Conservation (phyloP, 2,797 vertebrate species). For the Acomys russatus region DNA sequence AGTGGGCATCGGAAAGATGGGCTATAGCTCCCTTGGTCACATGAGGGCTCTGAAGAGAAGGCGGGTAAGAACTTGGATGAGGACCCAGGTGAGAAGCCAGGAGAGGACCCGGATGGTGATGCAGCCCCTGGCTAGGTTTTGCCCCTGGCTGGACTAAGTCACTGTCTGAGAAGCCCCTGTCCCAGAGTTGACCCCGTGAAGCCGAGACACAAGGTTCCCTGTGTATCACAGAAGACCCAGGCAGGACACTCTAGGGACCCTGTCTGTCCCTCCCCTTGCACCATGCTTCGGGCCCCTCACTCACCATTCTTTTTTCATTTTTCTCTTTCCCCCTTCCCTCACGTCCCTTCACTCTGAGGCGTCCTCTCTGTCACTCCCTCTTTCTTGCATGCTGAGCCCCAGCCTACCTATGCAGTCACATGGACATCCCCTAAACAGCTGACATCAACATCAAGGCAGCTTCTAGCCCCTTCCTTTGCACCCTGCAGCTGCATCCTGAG, state of each 20-base stretch:
- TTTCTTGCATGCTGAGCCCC: background rate
- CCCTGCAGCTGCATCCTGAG: background rate
- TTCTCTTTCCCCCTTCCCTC: background rate
- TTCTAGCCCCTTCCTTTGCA: conserved; percentile 11
- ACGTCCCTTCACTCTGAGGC: background rate
- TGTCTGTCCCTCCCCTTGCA: background rate
- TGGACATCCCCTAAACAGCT: background rate
- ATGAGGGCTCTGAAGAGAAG: conserved; percentile 48
- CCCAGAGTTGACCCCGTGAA: background rate
- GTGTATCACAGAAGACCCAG: background rate
- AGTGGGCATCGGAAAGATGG: background rate
- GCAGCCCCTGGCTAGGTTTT: conserved; percentile 36
- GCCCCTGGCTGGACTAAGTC: conserved; percentile 59
- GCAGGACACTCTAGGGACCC: background rate
- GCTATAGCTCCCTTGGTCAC: background rate
- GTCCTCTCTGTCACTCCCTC: background rate
- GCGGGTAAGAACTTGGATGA: conserved; percentile 36
- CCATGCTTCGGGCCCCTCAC: background rate
- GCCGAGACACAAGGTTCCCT: background rate
- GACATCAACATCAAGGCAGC: background rate
- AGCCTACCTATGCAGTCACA: background rate
- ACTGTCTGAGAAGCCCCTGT: conserved; percentile 58
- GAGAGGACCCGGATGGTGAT: background rate
- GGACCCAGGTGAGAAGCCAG: conserved; percentile 46
- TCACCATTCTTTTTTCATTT: background rate